Conservation (phyloP, 2,113 vertebrate species). For the Brevimyrus niger region DNA sequence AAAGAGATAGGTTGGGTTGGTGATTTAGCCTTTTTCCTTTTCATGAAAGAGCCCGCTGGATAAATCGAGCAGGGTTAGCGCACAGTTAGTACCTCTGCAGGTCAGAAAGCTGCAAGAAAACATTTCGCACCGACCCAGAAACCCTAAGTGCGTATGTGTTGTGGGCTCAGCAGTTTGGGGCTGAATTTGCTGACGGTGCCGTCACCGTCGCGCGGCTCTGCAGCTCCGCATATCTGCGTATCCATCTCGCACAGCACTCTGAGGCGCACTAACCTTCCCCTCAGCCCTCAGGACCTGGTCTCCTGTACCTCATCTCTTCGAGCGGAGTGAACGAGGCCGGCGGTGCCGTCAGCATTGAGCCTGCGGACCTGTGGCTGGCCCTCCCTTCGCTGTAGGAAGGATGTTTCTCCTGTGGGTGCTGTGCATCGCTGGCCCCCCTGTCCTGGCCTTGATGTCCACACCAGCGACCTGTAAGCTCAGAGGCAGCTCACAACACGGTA, state of each 20-base stretch:
- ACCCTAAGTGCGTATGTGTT: not conserved
- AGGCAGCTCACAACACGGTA: slow-evolving; percentile 26
- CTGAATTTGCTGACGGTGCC: not conserved
- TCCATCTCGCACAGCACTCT: not conserved
- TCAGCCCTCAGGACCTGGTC: not conserved
- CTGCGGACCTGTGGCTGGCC: not conserved
- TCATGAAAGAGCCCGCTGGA: not conserved
- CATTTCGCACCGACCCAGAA: not conserved
- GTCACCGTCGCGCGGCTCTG: not conserved
- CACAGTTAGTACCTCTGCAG: not conserved
- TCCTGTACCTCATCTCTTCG: not conserved
- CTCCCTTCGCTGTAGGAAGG: not conserved
- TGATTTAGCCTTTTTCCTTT: not conserved
- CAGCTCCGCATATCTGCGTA: not conserved
- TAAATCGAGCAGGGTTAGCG: not conserved
- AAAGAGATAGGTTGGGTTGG: not conserved
- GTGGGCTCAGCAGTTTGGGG: not conserved
- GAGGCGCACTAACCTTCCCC: not conserved
- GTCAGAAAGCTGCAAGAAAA: not conserved
- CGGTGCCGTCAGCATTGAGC: not conserved
- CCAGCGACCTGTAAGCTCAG: slow-evolving; percentile 10
- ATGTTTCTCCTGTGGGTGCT: slow-evolving; percentile 34
- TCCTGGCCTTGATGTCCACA: slow-evolving; percentile 13
- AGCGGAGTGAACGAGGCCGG: not conserved
- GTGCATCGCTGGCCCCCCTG: slow-evolving; percentile 14